Evolutionary conservation across 2,113 vertebrate species (phyloP).

Genomic region (Eublepharis macularius): DNA sequence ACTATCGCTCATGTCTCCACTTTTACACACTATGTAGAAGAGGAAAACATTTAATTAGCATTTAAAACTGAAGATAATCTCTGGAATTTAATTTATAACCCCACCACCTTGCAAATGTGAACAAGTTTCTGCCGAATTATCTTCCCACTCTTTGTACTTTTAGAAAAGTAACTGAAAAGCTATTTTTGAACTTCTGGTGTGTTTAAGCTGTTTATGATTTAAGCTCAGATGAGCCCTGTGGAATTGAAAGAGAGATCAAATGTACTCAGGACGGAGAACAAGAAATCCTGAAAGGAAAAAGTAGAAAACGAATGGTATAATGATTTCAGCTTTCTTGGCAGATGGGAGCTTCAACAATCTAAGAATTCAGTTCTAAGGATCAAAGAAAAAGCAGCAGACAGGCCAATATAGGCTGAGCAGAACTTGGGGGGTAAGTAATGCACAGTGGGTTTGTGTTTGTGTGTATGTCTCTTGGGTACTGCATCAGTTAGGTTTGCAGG

Average conservation of each 20-base stretch:
- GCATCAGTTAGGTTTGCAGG: not conserved
- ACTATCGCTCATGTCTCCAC: conserved; percentile 39
- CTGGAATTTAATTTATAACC: conserved; percentile 45
- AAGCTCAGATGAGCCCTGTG: conserved; percentile 54
- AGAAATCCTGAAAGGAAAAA: conserved; percentile 54
- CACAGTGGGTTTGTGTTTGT: too few species aligned
- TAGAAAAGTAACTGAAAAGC: conserved; percentile 54
- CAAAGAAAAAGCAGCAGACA: not conserved
- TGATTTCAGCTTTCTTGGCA: conserved; percentile 37
- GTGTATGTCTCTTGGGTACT: not conserved
- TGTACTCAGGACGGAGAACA: not conserved
- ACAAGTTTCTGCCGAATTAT: conserved; percentile 49
- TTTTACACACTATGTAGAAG: conserved; percentile 34
- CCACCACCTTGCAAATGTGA: not conserved
- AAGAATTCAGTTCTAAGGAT: not conserved
- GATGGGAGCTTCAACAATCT: conserved; percentile 47
- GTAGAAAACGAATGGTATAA: conserved; percentile 22
- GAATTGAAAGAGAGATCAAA: conserved; percentile 63
- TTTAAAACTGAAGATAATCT: conserved; percentile 38
- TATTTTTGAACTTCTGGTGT: conserved; percentile 50
- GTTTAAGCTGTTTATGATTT: conserved; percentile 28
- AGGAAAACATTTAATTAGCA: conserved; percentile 33
- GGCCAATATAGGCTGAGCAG: conserved; percentile 8
- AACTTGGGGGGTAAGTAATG: not conserved
- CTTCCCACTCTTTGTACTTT: conserved; percentile 21